These are phyloP conservation scores for Lampris megalopsis DNA, from an alignment of 2,113 vertebrate genomes.

Conservation along the genomic window DNA sequence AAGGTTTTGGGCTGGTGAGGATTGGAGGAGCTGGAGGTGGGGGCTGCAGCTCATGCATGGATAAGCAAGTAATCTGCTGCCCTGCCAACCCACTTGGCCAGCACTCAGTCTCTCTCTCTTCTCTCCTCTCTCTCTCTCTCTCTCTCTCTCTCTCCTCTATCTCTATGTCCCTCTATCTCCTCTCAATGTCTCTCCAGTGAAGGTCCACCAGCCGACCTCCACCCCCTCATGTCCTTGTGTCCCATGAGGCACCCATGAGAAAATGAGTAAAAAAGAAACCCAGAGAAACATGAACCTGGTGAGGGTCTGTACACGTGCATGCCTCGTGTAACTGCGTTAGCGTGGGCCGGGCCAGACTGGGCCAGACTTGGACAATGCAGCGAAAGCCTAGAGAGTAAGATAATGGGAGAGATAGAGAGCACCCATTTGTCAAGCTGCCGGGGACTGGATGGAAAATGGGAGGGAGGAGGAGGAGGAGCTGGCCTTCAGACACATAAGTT, in stretches of 20 bases:
- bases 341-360: not conserved
- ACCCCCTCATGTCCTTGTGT: not conserved
- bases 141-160: not conserved
- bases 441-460: not conserved
- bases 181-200: not conserved
- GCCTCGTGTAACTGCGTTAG: not conserved
- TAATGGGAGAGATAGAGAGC: not conserved
- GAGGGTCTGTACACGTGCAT: not conserved
- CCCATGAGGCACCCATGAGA: conserved; percentile 32
- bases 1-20: not conserved
- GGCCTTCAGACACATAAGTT: conserved; percentile 13
- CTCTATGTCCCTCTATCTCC: not conserved
- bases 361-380: not conserved
- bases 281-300: conserved; percentile 48
- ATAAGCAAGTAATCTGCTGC: conserved; percentile 9
- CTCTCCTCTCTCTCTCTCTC: not conserved
- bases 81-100: conserved; percentile 5
- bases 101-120: not conserved
- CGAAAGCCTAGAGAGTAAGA: not conserved
- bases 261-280: conserved; percentile 39
- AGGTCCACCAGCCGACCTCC: not conserved
- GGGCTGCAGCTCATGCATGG: conserved; percentile 37
- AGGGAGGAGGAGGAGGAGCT: not conserved
- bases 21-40: not conserved
- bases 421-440: conserved; percentile 24